Evolutionary conservation across 2,888 invertebrate species (phyloP), one percentile per base, ranked within the genome.

Genomic region (Ptychoptera contaminata): DNA sequence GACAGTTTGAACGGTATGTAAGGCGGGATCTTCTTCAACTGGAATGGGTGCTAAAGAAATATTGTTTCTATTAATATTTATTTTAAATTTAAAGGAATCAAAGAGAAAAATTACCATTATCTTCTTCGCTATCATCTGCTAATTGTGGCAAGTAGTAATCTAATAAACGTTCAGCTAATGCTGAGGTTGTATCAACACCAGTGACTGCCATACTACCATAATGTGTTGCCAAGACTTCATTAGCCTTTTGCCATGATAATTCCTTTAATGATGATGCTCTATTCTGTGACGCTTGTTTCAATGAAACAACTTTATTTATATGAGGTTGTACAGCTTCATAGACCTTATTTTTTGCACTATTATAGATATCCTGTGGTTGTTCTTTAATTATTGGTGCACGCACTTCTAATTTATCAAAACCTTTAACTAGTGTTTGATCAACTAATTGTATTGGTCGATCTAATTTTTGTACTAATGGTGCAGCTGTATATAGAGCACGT

Each of bases 141-240:
- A 69, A 55, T 60, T 72, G 67, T 16, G 79, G 85, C 51, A 85
- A 72, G 60, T 82, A 83, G 56, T 77, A 78, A 62, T 86, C 82
- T 9, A 86, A 63, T 50, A 82, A 68, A 47, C 75, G 74, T 67
- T 85, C 82, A 15, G 83, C 81, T 47, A 77, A 63, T 2, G 71
- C 68, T 14, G 81, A 76, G 39, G 82, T 79, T 3, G 68, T 70
- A 58, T 82, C 82, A 15, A 84, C 71, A 44, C 79, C 72, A 52
- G 69, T 67, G 15, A 82, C 67, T 0, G 81, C 80, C 55, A 73
- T 72, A 56, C 72, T 74, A 2, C 82, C 82, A 55, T 77, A 77
- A 40, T 76, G 74, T 5, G 80, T 79, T 30, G 74, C 74, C 40
- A 82, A 67, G 43, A 82, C 71, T 41, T 77, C 72, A 59, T 81